These are phyloP conservation scores for Megalopta genalis DNA, from an alignment of 1,140 invertebrate genomes.

Conservation along the genomic window DNA sequence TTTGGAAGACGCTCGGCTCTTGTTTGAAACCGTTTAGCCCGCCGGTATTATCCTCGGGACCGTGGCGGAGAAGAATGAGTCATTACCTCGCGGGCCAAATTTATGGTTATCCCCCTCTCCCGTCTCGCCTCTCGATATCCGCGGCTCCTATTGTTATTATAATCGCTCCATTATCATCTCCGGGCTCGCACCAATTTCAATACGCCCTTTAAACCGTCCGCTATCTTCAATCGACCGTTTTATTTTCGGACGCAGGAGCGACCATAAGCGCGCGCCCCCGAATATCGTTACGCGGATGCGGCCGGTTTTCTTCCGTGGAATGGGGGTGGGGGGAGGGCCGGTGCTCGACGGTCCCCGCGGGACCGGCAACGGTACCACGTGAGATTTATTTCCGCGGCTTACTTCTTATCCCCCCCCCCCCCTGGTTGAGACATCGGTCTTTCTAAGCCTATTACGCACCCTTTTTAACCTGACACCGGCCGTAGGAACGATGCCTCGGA, in stretches of 20 bases:
- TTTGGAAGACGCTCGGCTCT: background rate
- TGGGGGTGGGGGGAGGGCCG: too few relatives aligned
- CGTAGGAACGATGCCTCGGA: background rate
- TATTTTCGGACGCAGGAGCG: slow-evolving; percentile 39
- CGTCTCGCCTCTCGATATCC: slow-evolving; percentile 5
- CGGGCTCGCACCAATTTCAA: slow-evolving; percentile 1
- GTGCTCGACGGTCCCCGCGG: too few relatives aligned
- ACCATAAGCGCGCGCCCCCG: too few relatives aligned
- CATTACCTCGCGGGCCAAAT: background rate
- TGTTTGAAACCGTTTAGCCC: background rate
- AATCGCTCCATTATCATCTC: slow-evolving; percentile 15
- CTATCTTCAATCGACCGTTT: slow-evolving; percentile 36
- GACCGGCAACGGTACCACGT: slow-evolving; percentile 13
- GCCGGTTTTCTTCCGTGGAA: too few relatives aligned
- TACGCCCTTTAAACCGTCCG: background rate
- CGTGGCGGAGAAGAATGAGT: slow-evolving; percentile 1
- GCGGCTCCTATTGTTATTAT: slow-evolving; percentile 30
- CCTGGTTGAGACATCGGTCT: slow-evolving; percentile 57
- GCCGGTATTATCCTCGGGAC: background rate
- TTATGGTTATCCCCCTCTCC: background rate
- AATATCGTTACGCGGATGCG: too few relatives aligned
- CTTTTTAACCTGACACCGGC: slow-evolving; percentile 45
- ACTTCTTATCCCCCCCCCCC: slow-evolving; percentile 53
- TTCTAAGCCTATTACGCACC: slow-evolving; percentile 58
- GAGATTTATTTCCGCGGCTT: slow-evolving; percentile 59